A percentile compares a stretch with the other conserved stretches of the same genome.
These are phyloP conservation scores for Odontothrips loti DNA, from an alignment of 2,888 invertebrate genomes.

Conservation along the genomic window DNA sequence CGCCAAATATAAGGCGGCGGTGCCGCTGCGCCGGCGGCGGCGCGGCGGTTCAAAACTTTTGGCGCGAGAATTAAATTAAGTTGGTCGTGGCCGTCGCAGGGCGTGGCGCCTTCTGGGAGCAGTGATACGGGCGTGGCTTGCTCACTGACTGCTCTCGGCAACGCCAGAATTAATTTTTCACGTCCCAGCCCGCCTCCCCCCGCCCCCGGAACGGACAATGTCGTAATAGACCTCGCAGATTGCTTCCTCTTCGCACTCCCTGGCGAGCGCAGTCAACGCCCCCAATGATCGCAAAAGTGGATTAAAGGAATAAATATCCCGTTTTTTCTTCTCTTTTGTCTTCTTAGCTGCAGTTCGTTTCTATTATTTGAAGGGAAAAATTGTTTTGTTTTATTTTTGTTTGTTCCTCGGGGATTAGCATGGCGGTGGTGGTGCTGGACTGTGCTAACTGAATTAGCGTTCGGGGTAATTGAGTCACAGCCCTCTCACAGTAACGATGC, in stretches of 20 bases:
- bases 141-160: background rate
- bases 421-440: background rate
- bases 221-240: constrained; percentile 20
- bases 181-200: background rate
- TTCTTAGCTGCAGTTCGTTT: no score
- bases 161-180: constrained; percentile 20
- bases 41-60: constrained; percentile 18
- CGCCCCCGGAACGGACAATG: background rate
- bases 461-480: constrained; percentile 18
- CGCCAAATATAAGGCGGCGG: no score
- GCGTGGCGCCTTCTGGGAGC: background rate
- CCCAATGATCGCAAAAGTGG: background rate
- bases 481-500: background rate
- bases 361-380: no score
- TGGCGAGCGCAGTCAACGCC: background rate
- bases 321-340: background rate
- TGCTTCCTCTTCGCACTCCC: constrained; percentile 8
- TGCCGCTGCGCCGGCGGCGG: background rate
- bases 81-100: background rate
- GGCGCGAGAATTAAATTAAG: constrained; percentile 23
- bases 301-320: background rate
- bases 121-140: constrained; percentile 8
- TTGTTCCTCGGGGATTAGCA: background rate
- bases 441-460: constrained; percentile 13
- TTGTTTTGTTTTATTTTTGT: background rate